phyloP scores from a whole-genome alignment of 2,797 vertebrate species.

The Octomys mimax region DNA sequence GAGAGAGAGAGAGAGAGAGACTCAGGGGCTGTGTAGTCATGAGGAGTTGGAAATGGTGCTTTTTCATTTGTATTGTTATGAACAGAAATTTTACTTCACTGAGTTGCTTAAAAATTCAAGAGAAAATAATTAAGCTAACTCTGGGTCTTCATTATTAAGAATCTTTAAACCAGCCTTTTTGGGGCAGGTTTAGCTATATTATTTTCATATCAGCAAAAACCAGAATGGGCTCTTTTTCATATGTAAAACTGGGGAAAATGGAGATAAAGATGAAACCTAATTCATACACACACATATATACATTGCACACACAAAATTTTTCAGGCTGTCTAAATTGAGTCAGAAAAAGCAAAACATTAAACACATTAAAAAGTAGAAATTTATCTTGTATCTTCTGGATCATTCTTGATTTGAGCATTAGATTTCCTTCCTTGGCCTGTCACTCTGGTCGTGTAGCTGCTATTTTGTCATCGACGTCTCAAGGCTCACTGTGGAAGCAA shows the following conservation, averaged over 20 bases:
- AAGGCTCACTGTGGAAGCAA: background rate
- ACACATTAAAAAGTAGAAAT: background rate
- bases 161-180: background rate
- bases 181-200: background rate
- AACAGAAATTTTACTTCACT: background rate
- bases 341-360: background rate
- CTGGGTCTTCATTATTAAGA: background rate
- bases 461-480: background rate
- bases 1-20: no score
- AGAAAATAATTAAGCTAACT: background rate
- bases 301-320: background rate
- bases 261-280: background rate
- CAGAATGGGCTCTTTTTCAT: background rate
- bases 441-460: fast-evolving
- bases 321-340: background rate
- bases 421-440: background rate
- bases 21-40: background rate
- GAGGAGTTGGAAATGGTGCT: background rate
- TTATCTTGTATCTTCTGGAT: background rate
- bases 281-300: background rate
- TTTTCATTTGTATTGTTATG: background rate
- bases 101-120: background rate
- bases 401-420: background rate
- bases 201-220: background rate
- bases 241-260: background rate